Evolutionary conservation across 2,797 vertebrate genomes (phyloP).

Genomic region (Rhynchonycteris naso): DNA sequence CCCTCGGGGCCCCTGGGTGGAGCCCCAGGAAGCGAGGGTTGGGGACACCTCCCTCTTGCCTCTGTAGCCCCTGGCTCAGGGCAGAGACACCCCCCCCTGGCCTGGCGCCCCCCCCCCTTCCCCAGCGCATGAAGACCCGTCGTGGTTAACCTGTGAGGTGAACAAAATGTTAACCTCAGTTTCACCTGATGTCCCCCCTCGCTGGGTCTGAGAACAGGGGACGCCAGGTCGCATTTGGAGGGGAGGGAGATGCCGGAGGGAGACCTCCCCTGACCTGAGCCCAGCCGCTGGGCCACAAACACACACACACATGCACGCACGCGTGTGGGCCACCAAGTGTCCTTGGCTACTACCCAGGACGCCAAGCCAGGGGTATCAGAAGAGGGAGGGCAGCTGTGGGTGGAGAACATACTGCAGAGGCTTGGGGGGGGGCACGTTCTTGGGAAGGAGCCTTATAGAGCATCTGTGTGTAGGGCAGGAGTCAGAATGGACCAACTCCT

Average conservation of each 20-base stretch:
- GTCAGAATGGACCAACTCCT: no score
- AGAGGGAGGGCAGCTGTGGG: neutral
- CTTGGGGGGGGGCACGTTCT: neutral
- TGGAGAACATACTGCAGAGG: neutral
- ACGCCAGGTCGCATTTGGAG: neutral
- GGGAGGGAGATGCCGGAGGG: neutral
- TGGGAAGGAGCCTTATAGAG: rapidly evolving
- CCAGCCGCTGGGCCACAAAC: no score
- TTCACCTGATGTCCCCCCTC: neutral
- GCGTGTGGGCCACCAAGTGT: neutral
- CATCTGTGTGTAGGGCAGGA: no score
- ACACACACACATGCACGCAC: no score
- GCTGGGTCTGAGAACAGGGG: neutral
- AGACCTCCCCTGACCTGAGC: neutral
- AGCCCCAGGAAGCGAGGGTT: rapidly evolving
- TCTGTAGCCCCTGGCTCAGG: rapidly evolving
- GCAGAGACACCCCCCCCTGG: no score
- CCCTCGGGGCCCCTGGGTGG: neutral
- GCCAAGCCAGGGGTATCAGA: neutral
- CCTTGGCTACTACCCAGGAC: neutral
- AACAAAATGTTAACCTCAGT: neutral
- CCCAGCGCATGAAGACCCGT: neutral
- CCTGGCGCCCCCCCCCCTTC: no score
- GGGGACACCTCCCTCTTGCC: neutral
- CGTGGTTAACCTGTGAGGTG: no score